A percentile compares a stretch with the other conserved stretches of the same genome.
Conservation (phyloP, 2,888 invertebrate genomes). For the Drosophila neoperkinsi region DNA sequence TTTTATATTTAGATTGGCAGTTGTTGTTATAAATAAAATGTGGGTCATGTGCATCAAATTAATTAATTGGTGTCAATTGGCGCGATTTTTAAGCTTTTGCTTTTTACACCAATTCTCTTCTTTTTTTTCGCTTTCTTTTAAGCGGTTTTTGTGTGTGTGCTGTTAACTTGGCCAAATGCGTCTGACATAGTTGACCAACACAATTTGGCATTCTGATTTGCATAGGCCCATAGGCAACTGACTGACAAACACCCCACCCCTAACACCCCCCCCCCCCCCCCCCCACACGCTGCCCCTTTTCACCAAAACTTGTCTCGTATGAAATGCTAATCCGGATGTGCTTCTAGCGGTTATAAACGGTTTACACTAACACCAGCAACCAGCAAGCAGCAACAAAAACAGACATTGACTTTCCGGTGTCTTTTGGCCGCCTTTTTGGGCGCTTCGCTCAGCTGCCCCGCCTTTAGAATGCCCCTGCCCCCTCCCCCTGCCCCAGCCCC, state of each 20-base stretch:
- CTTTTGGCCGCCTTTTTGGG: slow-evolving; percentile 30
- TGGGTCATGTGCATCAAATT: slow-evolving; percentile 81
- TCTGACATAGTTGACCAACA: slow-evolving; percentile 37
- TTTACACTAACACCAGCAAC: slow-evolving; percentile 23
- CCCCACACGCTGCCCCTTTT: not conserved
- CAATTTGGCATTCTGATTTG: slow-evolving; percentile 44
- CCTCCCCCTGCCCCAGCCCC: too few species aligned
- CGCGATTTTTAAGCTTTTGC: slow-evolving; percentile 39
- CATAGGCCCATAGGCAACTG: slow-evolving; percentile 24
- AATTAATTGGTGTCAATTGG: slow-evolving; percentile 80
- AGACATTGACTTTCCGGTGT: slow-evolving; percentile 63
- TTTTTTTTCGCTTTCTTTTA: slow-evolving; percentile 36
- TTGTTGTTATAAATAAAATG: slow-evolving; percentile 70
- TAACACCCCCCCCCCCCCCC: too few species aligned
- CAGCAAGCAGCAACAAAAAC: not conserved
- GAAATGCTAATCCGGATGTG: slow-evolving; percentile 69
- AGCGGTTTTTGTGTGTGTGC: slow-evolving; percentile 22
- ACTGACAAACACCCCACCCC: not conserved
- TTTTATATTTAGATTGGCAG: slow-evolving; percentile 44
- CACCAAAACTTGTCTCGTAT: slow-evolving; percentile 12
- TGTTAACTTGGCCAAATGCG: slow-evolving; percentile 52
- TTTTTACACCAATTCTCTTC: slow-evolving; percentile 25
- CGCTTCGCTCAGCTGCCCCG: slow-evolving; percentile 17
- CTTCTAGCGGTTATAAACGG: slow-evolving; percentile 66
- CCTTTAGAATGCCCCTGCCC: not conserved